phyloP scores from a whole-genome alignment of 2,888 invertebrate species.

The Emesis furor region DNA sequence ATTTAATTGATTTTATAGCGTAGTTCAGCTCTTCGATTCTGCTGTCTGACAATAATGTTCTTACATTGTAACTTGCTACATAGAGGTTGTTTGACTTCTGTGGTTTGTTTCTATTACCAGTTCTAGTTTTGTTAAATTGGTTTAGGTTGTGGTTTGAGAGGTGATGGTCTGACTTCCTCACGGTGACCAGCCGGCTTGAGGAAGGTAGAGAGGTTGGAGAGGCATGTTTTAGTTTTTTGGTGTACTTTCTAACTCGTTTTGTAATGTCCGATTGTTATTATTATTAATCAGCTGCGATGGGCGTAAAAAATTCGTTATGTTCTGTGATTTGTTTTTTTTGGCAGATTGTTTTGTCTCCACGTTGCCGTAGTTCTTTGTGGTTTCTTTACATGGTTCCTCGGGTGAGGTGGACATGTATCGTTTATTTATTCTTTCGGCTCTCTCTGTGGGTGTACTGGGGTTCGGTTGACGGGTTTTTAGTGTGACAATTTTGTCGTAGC shows the following conservation, averaged over 20 bases:
- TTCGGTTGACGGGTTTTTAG: no score
- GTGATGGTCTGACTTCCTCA: slow-evolving; percentile 41
- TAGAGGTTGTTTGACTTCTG: background rate
- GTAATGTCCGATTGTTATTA: background rate
- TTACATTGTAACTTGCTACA: slow-evolving; percentile 28
- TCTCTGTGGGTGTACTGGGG: background rate
- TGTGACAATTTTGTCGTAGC: no score
- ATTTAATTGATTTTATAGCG: slow-evolving; percentile 54
- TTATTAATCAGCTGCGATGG: background rate
- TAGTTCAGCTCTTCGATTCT: slow-evolving; percentile 34
- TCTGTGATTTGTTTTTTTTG: slow-evolving; percentile 52
- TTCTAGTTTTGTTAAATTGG: background rate
- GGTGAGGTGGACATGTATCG: background rate
- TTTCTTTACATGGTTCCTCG: background rate
- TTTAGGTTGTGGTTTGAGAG: slow-evolving; percentile 36
- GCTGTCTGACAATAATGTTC: slow-evolving; percentile 43
- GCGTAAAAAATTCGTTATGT: slow-evolving; percentile 51
- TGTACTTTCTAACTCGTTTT: background rate
- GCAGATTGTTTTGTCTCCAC: background rate
- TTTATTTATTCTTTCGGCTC: background rate
- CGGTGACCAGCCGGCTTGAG: background rate
- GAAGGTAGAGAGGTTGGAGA: background rate
- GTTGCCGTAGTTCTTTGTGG: background rate
- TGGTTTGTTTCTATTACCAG: slow-evolving; percentile 52
- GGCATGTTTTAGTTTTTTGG: background rate